Conservation (phyloP, 1,140 invertebrate genomes). For the Mya arenaria region DNA sequence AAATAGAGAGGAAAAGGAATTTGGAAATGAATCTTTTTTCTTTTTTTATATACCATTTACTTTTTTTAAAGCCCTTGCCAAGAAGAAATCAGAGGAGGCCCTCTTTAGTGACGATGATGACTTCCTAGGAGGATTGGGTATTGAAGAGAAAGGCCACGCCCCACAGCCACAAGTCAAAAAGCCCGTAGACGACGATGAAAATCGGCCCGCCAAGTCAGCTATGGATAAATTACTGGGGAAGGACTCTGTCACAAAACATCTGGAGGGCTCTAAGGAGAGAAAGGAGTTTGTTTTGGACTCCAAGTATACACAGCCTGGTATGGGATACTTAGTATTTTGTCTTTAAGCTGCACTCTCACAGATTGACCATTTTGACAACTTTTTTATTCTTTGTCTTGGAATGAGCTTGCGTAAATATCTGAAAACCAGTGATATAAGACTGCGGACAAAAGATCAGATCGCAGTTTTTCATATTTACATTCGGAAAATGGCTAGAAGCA, state of each 20-base stretch:
- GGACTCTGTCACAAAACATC: slow-evolving; percentile 56
- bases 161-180: slow-evolving; percentile 39
- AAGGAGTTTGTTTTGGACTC: slow-evolving; percentile 70
- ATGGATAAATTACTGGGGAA: slow-evolving; percentile 71
- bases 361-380: no score
- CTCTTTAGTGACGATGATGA: slow-evolving; percentile 71
- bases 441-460: no score
- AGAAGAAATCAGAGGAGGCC: slow-evolving; percentile 65
- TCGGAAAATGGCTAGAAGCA: no score
- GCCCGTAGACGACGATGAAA: slow-evolving; percentile 49
- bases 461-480: no score
- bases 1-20: no score
- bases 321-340: no score
- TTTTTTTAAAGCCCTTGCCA: slow-evolving; percentile 14
- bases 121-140: slow-evolving; percentile 63
- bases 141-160: slow-evolving; percentile 56
- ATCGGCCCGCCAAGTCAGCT: slow-evolving; percentile 64
- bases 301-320: slow-evolving; percentile 65
- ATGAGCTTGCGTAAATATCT: no score
- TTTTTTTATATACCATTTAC: no score
- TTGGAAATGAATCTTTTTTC: no score
- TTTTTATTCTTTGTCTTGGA: no score
- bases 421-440: no score
- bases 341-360: no score
- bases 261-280: slow-evolving; percentile 62